Evolutionary conservation across 2,113 vertebrate genomes (phyloP), one percentile per base, ranked within the genome.

Genomic region (Phalacrocorax aristotelis): DNA sequence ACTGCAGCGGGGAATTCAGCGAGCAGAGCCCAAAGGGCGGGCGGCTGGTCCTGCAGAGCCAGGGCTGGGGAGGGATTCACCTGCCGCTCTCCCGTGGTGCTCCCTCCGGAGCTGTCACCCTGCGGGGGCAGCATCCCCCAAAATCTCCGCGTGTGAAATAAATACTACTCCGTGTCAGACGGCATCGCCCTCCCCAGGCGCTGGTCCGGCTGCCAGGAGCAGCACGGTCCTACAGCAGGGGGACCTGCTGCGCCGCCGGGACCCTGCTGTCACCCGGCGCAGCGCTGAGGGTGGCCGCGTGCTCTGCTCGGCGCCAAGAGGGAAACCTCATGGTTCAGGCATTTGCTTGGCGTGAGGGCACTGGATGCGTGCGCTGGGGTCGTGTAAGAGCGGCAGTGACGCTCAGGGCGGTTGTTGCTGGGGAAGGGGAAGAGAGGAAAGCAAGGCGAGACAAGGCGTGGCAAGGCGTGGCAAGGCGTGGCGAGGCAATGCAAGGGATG

Each of bases 281-380:
- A 12, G 14, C 2, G 19, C 32, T 9, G 60, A n/a, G 84, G 30
- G 46, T 3, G 32, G 16, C 32, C 40, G 32, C 13, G 20, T 3
- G 8, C 15, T 42, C 8, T 49, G 29, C 15, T 68, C 52, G n/a
- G 10, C 16, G 15, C 42, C 32, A 6, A 17, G 62, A 8, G 46
- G 36, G 36, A 16, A 61, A 46, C 46, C 7, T 12, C 13, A 22
- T 2, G 34, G 16, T 13, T 27, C 32, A 12, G 46, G 26, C 25
- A 3, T 17, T 25, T 29, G 20, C 44, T 12, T 25, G 36, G 36
- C 2, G 2, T 32, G 30, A 16, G 26, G 21, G 54, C 27, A 22
- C 0, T 4, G 71, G n/a, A 10, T n/a, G 19, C 12, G 30, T 30
- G 58, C 30, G 5, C 0, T 1, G 42, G 48, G 65, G 29, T 9